phyloP scores from a whole-genome alignment of 2,797 vertebrate species.

The Poeciliopsis infans region DNA sequence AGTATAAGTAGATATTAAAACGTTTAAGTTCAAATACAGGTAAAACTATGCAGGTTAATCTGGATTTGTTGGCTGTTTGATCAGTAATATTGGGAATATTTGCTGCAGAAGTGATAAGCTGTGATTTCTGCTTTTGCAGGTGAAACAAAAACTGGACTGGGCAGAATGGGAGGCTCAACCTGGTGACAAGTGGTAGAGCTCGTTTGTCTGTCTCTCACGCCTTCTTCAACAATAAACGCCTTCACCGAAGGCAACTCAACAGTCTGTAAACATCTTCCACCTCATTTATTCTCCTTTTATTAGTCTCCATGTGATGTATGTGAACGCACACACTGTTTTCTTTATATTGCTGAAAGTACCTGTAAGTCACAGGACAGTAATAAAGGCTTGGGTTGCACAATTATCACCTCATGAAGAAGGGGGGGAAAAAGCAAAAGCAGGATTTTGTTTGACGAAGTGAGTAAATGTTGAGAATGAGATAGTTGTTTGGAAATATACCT shows the following conservation, averaged over 20 bases:
- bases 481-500: constrained; percentile 5
- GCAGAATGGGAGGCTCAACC: constrained; percentile 52
- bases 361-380: constrained; percentile 9
- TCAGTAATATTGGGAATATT: constrained; percentile 1
- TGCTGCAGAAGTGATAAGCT: not conserved
- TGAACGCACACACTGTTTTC: constrained; percentile 24
- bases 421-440: not conserved
- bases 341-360: constrained; percentile 15
- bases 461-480: not conserved
- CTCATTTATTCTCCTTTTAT: not conserved
- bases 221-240: constrained; percentile 60
- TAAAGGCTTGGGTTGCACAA: not conserved
- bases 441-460: not conserved
- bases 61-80: not conserved
- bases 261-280: constrained; percentile 10
- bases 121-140: constrained; percentile 42
- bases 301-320: constrained; percentile 10
- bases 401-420: not conserved
- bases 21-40: not conserved
- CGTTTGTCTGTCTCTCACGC: constrained; percentile 59
- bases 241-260: constrained; percentile 53
- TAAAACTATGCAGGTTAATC: not conserved
- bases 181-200: constrained; percentile 65
- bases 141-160: constrained; percentile 53
- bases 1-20: not conserved